Percentiles rank a stretch among this genome's conserved stretches.
Evolutionary conservation across 2,888 invertebrate species (phyloP).

Genomic region (Tetramorium bicarinatum): DNA sequence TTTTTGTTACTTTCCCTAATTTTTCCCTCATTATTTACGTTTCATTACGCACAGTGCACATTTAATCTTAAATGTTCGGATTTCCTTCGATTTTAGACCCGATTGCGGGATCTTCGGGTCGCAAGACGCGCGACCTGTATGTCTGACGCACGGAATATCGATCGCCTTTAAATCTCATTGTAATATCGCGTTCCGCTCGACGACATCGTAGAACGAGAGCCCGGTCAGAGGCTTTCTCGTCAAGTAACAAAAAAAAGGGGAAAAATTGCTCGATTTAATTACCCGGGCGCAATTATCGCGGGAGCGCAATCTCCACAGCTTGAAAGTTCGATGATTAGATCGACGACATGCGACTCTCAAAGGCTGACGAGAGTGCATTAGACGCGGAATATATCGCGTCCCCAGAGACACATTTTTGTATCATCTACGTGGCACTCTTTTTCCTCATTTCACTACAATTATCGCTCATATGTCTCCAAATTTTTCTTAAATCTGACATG

Average conservation of each 20-base stretch:
- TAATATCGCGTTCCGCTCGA: slow-evolving; percentile 62
- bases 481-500: background rate
- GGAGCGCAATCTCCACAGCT: slow-evolving; percentile 47
- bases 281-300: slow-evolving; percentile 39
- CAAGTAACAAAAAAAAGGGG: slow-evolving; percentile 1
- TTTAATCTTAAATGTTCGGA: background rate
- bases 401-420: background rate
- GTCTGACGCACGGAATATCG: slow-evolving; percentile 65
- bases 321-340: slow-evolving; percentile 52
- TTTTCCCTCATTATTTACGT: slow-evolving; percentile 5
- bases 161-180: slow-evolving; percentile 72
- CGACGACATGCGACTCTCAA: slow-evolving; percentile 44
- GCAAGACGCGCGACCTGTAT: slow-evolving; percentile 40
- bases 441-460: background rate
- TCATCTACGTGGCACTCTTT: background rate
- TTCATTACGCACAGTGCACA: background rate
- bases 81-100: background rate
- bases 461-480: background rate
- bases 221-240: slow-evolving; percentile 27
- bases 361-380: slow-evolving; percentile 36
- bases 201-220: slow-evolving; percentile 43
- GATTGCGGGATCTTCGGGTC: slow-evolving; percentile 6
- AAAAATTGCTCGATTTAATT: slow-evolving; percentile 45
- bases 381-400: background rate
- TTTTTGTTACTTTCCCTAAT: slow-evolving; percentile 14